Percentiles rank a stretch among this genome's conserved stretches.
Evolutionary conservation across 2,888 invertebrate species (phyloP).

Genomic region (Lycocerus yunnanus): DNA sequence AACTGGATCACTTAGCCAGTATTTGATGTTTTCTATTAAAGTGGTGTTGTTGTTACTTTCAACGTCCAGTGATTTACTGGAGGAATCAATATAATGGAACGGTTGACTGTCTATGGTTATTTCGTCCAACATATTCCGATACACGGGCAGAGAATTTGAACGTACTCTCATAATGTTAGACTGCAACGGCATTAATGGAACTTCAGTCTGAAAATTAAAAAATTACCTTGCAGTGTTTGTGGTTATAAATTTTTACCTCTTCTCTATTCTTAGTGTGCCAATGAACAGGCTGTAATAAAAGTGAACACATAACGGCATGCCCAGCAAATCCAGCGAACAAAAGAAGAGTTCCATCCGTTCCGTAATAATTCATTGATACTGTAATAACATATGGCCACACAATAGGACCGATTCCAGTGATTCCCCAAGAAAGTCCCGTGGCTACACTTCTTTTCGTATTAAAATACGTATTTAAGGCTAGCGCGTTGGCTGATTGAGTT

Average conservation of each 20-base stretch:
- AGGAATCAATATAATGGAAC: neutral
- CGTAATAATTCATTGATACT: conserved; percentile 63
- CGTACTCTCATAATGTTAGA: too few species aligned
- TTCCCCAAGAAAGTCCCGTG: conserved; percentile 72
- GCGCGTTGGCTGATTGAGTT: conserved; percentile 62
- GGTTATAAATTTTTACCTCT: conserved; percentile 1
- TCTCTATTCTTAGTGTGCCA: conserved; percentile 66
- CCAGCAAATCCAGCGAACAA: conserved; percentile 63
- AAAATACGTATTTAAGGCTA: conserved; percentile 77
- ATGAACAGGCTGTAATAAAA: conserved; percentile 74
- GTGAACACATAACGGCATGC: conserved; percentile 69
- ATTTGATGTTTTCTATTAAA: neutral
- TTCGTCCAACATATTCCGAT: too few species aligned
- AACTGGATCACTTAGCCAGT: too few species aligned
- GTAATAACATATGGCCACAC: conserved; percentile 74
- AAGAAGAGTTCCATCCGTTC: conserved; percentile 59
- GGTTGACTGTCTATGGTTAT: too few species aligned
- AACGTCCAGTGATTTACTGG: neutral
- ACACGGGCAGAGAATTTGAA: too few species aligned
- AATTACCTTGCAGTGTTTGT: too few species aligned
- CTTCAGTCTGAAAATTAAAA: neutral
- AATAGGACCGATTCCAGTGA: conserved; percentile 74
- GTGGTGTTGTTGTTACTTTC: neutral
- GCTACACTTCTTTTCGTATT: conserved; percentile 71
- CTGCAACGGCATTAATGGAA: neutral